phyloP scores from a whole-genome alignment of 30 jellyfish, hydroid and myxozoan species.

The Aurelia coerulea region DNA sequence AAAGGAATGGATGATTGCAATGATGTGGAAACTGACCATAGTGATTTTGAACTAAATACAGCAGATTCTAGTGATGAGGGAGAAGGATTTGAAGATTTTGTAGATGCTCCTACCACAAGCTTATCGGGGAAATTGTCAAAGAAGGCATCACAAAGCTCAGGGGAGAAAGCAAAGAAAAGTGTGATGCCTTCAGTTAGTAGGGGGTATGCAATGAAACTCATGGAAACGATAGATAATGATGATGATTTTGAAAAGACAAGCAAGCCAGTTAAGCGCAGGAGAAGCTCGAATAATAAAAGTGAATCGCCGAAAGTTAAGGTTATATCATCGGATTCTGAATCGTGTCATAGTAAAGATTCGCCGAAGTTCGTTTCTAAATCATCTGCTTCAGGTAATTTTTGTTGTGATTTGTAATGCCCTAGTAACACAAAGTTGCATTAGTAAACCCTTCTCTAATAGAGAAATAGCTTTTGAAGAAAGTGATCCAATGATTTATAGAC shows the following conservation, averaged over 20 bases:
- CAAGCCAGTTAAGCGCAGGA: constrained; percentile 33
- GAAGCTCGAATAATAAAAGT: constrained; percentile 9
- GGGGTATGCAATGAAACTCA: constrained; percentile 33
- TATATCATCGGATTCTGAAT: constrained; percentile 56
- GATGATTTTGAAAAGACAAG: constrained; percentile 53
- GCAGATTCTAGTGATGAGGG: constrained; percentile 1
- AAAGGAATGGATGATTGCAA: not conserved
- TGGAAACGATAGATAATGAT: constrained; percentile 50
- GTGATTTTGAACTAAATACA: too few relatives aligned
- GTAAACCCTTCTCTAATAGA: too few relatives aligned
- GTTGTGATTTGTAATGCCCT: too few relatives aligned
- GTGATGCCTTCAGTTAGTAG: constrained; percentile 40
- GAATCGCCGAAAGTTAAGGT: constrained; percentile 19
- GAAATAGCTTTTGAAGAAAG: too few relatives aligned
- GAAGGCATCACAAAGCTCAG: constrained; percentile 6
- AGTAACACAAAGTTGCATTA: too few relatives aligned
- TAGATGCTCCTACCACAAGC: constrained; percentile 19
- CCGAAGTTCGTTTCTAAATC: not conserved
- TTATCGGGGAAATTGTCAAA: constrained; percentile 24
- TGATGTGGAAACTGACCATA: constrained; percentile 1
- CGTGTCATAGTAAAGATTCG: constrained; percentile 17
- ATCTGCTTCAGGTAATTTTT: not conserved
- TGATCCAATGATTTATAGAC: too few relatives aligned
- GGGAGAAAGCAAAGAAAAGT: constrained; percentile 12
- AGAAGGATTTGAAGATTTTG: constrained; percentile 9